Base-by-base conservation (phyloP, 2,113 vertebrate species). In the Steatornis caripensis region DNA sequence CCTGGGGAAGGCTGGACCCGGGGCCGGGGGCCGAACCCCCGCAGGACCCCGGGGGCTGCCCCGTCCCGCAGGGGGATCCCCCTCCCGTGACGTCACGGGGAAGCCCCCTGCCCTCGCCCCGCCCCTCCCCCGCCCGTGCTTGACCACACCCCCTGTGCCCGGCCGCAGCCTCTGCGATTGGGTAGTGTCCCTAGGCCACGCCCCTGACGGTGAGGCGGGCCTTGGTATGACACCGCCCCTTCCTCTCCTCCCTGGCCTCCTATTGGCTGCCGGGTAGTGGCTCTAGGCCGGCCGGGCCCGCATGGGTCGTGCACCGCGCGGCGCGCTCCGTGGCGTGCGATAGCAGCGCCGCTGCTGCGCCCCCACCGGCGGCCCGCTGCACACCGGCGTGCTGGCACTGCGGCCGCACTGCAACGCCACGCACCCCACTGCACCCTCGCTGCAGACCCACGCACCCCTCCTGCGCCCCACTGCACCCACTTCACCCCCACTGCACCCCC, bases 211-310 rank as follows among this genome's bases (percentile, higher is more conserved):
- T 29, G 19, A 36, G 66, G 8, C 0, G 27, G 15, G 0, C 4
- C 5, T 15, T 4, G 0, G 0, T 0, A 1, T 16, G 34, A 3
- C 54, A 15, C 24, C 39, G n/a, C 57, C 32, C 3, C 1, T 8
- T 1, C 3, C 4, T 1, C 12, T 0, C 11, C 4, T 29, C 15
- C 5, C 17, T n/a, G 58, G 4, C 7, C 27, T 30, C 0, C 32
- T 70, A 81, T 70, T 89, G 75, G 80, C 1, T 37, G 3, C 3
- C 2, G 32, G 24, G n/a, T 14, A 81, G 69, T 65, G 69, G 24
- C n/a, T 85, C 62, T 7, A 6, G 4, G 0, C 22, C 19, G 32
- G 13, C 11, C 43, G 1, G 8, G 54, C 7, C 23, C 12, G 0
- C 23, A 1, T 0, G 8, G 27, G n/a, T n/a, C n/a, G n/a, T n/a